phyloP scores from a whole-genome alignment of 1,140 invertebrate genomes.

The Pteromalus puparum region DNA sequence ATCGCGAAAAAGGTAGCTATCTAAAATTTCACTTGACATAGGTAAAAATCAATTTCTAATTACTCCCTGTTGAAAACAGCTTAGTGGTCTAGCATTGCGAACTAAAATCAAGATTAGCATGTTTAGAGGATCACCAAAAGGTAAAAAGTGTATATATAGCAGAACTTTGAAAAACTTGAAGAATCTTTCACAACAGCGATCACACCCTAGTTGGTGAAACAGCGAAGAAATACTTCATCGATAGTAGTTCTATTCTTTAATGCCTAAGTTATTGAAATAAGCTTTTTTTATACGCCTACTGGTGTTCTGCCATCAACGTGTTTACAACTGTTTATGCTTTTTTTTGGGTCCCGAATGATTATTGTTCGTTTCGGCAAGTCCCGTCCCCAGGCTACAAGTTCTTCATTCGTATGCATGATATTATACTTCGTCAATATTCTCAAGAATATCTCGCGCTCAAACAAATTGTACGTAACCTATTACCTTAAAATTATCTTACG shows the following conservation, averaged over 20 bases:
- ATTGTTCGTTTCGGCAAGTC: slow-evolving; percentile 46
- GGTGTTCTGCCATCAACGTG: slow-evolving; percentile 54
- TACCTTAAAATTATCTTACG: background rate
- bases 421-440: background rate
- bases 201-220: background rate
- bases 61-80: no score
- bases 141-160: no score
- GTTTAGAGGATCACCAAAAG: no score
- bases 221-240: no score
- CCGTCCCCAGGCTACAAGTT: background rate
- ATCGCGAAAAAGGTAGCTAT: no score
- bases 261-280: slow-evolving; percentile 33
- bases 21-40: no score
- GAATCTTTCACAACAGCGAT: background rate
- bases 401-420: background rate
- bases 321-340: slow-evolving; percentile 47
- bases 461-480: background rate
- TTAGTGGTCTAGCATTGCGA: no score
- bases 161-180: no score
- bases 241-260: background rate
- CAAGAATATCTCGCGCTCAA: background rate
- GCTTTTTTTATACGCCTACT: slow-evolving; percentile 44
- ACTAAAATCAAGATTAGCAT: no score
- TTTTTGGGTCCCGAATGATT: slow-evolving; percentile 61
- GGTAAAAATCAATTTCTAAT: no score